Evolutionary conservation across 2,113 vertebrate genomes (phyloP), one percentile per base, ranked within the genome.

Genomic region (Dromiciops gliroides): DNA sequence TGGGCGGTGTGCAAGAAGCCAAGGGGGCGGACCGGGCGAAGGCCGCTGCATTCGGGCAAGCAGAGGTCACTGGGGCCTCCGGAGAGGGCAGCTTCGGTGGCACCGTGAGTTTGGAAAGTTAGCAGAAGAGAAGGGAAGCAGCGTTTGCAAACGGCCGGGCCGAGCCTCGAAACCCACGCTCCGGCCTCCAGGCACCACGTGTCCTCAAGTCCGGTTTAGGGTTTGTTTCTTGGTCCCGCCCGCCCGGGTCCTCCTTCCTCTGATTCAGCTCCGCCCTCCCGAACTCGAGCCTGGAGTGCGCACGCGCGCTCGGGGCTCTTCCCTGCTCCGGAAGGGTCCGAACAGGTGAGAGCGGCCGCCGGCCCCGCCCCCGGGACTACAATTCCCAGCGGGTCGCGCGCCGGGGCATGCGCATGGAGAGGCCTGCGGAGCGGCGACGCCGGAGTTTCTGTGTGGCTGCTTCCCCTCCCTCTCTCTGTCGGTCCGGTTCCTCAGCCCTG

Each of bases 351-450:
- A 3, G 60, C 2, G 31, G 60, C 14, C 60, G 37, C 8, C 23
- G 1, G 37, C 90, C 89, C 12, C 2, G 9, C 24, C 51, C 16
- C 6, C 0, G 9, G 75, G 93, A 98, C 97, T 98, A 97, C 97
- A 96, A 94, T 96, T 97, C 97, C 97, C 97, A 97, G 93, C 96
- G 95, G 95, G 49, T 94, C 14, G 3, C 3, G 95, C 93, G 31
- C 2, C 28, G 2, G 0, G 89, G 67, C 47, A 90, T 90, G 89
- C 89, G 89, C 89, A 5, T 11, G 12, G 89, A 49, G 47, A 93
- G 25, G 90, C 96, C 96, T 92, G 97, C 97, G 97, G 56, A 91
- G 37, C 23, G 24, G 47, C 95, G 97, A 97, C 97, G 97, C 93
- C 8, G 96, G 67, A 97, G 97, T 97, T 97, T 97, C 92, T 93